These are phyloP conservation scores for Ciconia nigra DNA, from an alignment of 2,797 vertebrate genomes.

Conservation along the genomic window DNA sequence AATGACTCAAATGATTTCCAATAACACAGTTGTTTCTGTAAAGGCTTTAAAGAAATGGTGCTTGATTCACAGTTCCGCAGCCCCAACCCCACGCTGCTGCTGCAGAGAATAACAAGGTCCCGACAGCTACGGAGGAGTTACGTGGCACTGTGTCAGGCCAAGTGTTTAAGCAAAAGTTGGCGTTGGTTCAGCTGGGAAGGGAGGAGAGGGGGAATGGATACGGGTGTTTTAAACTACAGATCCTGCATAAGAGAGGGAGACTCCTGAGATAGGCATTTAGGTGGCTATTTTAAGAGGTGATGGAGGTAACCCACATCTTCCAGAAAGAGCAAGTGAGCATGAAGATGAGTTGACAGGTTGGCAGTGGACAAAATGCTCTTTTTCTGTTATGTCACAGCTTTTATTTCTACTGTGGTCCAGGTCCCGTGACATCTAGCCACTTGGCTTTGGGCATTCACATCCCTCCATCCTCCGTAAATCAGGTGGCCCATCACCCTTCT, in stretches of 20 bases:
- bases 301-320: background rate
- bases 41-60: background rate
- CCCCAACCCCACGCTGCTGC: background rate
- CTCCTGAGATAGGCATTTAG: background rate
- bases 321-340: background rate
- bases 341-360: background rate
- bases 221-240: background rate
- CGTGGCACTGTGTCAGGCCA: background rate
- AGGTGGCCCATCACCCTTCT: background rate
- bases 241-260: background rate
- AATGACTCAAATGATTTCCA: slow-evolving; percentile 37
- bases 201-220: background rate
- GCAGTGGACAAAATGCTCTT: background rate
- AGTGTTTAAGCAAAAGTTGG: background rate
- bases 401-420: background rate
- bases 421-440: background rate
- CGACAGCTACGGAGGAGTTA: background rate
- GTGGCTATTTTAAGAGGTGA: background rate
- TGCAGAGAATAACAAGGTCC: background rate
- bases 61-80: background rate
- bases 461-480: background rate
- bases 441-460: background rate
- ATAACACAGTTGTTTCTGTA: background rate
- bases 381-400: background rate
- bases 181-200: background rate